Percentiles rank a stretch among this genome's conserved stretches.
phyloP scores from a whole-genome alignment of 53 echinoderm and acorn worm genomes.

The Hippasteria phrygiana region DNA sequence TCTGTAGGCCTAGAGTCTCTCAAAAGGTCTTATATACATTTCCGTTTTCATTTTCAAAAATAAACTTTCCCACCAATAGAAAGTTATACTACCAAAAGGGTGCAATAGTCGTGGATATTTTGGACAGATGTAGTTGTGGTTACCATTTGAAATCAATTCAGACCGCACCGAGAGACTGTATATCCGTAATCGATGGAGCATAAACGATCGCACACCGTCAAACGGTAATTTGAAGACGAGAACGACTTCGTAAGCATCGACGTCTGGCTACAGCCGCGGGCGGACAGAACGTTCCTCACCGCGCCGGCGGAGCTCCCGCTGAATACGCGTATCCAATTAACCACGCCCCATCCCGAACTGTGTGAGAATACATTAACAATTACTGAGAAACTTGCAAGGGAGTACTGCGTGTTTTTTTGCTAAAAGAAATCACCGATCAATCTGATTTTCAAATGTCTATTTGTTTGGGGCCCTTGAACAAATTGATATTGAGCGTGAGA shows the following conservation, averaged over 20 bases:
- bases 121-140: neutral
- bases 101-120: neutral
- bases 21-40: too few species aligned
- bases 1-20: too few species aligned
- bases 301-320: neutral
- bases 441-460: neutral
- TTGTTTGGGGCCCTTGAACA: neutral
- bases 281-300: neutral
- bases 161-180: neutral
- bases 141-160: neutral
- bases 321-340: conserved; percentile 12
- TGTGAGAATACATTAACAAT: neutral
- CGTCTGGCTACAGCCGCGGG: neutral
- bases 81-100: too few species aligned
- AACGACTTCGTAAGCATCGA: conserved; percentile 44
- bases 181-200: conserved; percentile 32
- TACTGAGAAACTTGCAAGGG: neutral
- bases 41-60: too few species aligned
- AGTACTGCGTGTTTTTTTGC: neutral
- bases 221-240: neutral
- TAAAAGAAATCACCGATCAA: neutral
- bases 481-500: conserved; percentile 28
- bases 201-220: conserved; percentile 17
- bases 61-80: too few species aligned
- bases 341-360: neutral